Percentiles rank a stretch among this genome's conserved stretches.
Evolutionary conservation across 2,797 vertebrate genomes (phyloP).

Genomic region (Mareca penelope): DNA sequence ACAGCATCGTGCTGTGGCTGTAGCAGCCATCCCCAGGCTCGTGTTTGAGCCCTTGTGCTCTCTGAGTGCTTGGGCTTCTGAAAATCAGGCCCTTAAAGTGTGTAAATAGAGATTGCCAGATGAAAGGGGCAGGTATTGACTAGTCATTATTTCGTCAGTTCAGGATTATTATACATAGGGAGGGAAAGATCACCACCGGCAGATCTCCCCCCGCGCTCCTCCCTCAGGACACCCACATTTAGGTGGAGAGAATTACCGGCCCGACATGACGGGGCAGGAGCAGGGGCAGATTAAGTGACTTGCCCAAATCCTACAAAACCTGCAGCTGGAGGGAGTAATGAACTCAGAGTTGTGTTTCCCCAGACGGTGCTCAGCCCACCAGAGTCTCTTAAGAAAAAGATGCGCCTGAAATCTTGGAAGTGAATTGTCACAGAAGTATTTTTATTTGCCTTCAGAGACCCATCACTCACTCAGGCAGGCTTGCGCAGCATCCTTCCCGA

Average conservation of each 20-base stretch:
- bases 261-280: rapidly evolving
- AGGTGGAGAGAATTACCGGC: background rate
- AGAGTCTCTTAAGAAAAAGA: conserved; percentile 13
- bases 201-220: background rate
- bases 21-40: rapidly evolving
- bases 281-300: background rate
- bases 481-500: conserved; percentile 43
- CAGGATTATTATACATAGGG: too few species aligned
- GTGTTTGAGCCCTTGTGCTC: rapidly evolving
- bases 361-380: background rate
- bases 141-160: background rate
- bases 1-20: background rate
- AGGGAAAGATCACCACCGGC: background rate
- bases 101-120: rapidly evolving
- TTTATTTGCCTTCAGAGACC: conserved; percentile 73
- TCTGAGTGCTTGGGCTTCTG: too few species aligned
- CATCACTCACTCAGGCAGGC: conserved; percentile 64
- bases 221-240: too few species aligned
- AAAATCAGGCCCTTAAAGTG: background rate
- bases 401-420: background rate
- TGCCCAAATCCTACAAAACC: rapidly evolving
- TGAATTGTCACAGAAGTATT: conserved; percentile 52
- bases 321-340: background rate
- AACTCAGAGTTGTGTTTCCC: background rate
- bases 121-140: background rate